Base-by-base conservation (phyloP, 1,140 invertebrate genomes). In the Pseudomyrmex cubaensis region DNA sequence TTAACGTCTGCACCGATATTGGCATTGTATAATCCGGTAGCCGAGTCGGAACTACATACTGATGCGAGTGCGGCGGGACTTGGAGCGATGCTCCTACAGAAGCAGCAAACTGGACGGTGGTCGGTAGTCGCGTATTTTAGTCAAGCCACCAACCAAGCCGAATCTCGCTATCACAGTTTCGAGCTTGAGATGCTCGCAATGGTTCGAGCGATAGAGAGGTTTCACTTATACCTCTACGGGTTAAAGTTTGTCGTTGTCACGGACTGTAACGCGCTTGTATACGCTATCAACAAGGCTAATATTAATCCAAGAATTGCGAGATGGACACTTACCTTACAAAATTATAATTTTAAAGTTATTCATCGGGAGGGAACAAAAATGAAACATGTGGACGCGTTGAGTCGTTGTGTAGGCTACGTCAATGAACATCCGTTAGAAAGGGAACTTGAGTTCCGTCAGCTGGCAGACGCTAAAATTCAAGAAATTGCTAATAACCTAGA, bases 181-280 rank as follows among this genome's bases (percentile, higher is more conserved):
- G 72, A 74, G n/a, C n/a, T 74, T 0, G 72, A 74, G 9, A 74
- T 22, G 3, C 13, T 74, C 9, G 57, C 72, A 2, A 62, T 74
- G 0, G 72, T 74, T 1, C 1, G 35, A 0, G 72, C 72, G 0
- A 0, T 74, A 0, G 72, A 74, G 20, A 57, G 72, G 0, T 74
- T 74, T 22, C 72, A 74, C 35, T 5, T 61, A 0, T 74, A 74
- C 50, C 9, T 74, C 5, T 22, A 62, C 2, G 72, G 72, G 1
- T 1, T 56, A 1, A 10, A 3, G 2, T 72, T 25, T 35, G 8
- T 2, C 0, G 4, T 72, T 9, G n/a, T 72, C 2, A 57, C 54
- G 0, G 52, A 72, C 2, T 72, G 69, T 17, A 72, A 72, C 44
- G 5, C 48, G 1, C 22, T 66, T 0, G 63, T 17, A 1, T 13